Base-by-base conservation (phyloP, 2,888 invertebrate species). In the Germaria angustata region DNA sequence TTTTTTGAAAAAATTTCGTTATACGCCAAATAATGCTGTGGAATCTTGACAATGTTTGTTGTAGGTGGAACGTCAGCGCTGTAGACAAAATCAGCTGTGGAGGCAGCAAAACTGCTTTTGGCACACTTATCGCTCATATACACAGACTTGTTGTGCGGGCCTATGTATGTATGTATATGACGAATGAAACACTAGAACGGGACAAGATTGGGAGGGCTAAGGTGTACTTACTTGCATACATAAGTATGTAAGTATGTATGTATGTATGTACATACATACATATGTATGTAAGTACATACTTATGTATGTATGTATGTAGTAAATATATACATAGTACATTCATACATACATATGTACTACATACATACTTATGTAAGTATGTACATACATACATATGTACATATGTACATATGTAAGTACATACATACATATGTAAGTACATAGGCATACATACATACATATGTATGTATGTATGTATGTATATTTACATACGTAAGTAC, bases 1-100 rank as follows among this genome's bases (percentile, higher is more conserved):
- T 87, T 88, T 87, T 88, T 86, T 68, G 68, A 87, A 88, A 86
- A 85, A 68, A 63, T 81, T 84, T 80, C 53, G 87, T 87, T 84
- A 87, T 87, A 81, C 71, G 36, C 9, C 57, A 28, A 65, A 22
- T 24, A 68, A 20, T 71, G 24, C 20, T 17, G 6, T 41, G 13
- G 41, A 32, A 73, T 36, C 7, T 51, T 22, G 17, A 15, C 0
- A 4, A 6, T 13, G 32, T 9, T 69, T 41, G 73, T 55, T 73
- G 69, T 78, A 32, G 8, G 22, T 46, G 41, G 41, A 44, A 51
- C 44, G 44, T 57, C 22, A 66, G 17, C 20, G 32, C 6, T 17
- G 22, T 51, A 39, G 11, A 78, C 34, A 32, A 11, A 68, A 63
- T 80, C 73, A 78, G 84, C 80, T 81, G 59, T 53, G 44, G 39